Evolutionary conservation across 1,140 invertebrate genomes (phyloP), one percentile per base, ranked within the genome.

Genomic region (Drosophila orosa): DNA sequence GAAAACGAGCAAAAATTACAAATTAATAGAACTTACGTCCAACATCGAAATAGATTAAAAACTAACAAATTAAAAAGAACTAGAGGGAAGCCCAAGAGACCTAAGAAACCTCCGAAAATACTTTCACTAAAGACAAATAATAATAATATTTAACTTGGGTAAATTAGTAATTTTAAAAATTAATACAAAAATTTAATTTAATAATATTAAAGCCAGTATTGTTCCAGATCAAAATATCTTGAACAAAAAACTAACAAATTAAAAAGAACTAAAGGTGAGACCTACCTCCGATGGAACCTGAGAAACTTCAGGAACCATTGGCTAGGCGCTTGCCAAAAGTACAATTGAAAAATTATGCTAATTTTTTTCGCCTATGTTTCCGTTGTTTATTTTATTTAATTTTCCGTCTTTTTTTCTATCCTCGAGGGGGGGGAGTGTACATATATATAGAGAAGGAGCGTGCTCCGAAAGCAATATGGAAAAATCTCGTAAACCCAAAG

Each of bases 271-370:
- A 33, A 50, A 15, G 29, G 6, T 29, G n/a, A 8, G 5, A n/a
- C 12, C 13, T 3, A 6, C 40, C 19, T 13, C n/a, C 25, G 6
- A 48, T n/a, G 17, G 17, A 22, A 22, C 13, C 50, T n/a, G 5
- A 35, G 4, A 54, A 22, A 54, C 31, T 54, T 54, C 13, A 13
- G 47, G 27, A 56, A 25, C 31, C 44, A 29, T 22, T 4, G 31
- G 29, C 48, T 19, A 19, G 27, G 17, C 29, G n/a, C 45, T 42
- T 69, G 42, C 52, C 76, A 56, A 72, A 73, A 39, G 71, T 74
- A 71, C 79, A 86, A 86, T 79, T 82, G 82, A 86, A 86, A 87
- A 86, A 86, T 86, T 86, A 86, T 86, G 83, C 74, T 68, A 81
- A 86, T 86, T 85, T 63, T 63, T 76, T 50, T 42, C 42, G 63